Conservation (phyloP, 2,113 vertebrate genomes). For the Zosterops hypoxanthus region DNA sequence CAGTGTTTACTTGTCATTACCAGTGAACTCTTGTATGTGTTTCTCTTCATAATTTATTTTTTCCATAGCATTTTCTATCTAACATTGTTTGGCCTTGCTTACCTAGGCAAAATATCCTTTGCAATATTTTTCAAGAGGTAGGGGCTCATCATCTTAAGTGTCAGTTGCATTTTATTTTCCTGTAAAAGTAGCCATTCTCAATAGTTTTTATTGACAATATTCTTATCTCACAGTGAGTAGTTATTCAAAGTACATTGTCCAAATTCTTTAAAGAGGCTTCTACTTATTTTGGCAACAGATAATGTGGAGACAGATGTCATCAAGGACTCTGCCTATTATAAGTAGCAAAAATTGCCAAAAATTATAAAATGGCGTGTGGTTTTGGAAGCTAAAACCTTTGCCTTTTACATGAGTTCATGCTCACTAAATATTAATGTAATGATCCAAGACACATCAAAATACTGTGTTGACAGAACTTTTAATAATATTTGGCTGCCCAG, state of each 20-base stretch:
- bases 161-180: not conserved
- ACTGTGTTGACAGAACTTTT: not conserved
- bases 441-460: not conserved
- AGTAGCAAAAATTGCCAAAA: not conserved
- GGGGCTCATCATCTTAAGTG: not conserved
- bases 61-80: not conserved
- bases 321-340: not conserved
- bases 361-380: fast-evolving
- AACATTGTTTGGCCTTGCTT: not conserved
- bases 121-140: not conserved
- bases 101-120: not conserved
- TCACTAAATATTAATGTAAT: not conserved
- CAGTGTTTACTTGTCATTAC: not conserved
- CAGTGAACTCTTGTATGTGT: not conserved
- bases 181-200: not conserved
- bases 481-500: not conserved
- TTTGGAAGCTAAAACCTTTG: not conserved
- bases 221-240: not conserved
- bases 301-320: not conserved
- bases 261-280: not conserved
- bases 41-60: not conserved
- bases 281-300: not conserved
- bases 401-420: not conserved
- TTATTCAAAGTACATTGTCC: not conserved
- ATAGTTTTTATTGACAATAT: not conserved